Percentiles rank a stretch among this genome's conserved stretches.
These are phyloP conservation scores for Stomorhina lunata DNA, from an alignment of 2,888 invertebrate species.

Conservation along the genomic window DNA sequence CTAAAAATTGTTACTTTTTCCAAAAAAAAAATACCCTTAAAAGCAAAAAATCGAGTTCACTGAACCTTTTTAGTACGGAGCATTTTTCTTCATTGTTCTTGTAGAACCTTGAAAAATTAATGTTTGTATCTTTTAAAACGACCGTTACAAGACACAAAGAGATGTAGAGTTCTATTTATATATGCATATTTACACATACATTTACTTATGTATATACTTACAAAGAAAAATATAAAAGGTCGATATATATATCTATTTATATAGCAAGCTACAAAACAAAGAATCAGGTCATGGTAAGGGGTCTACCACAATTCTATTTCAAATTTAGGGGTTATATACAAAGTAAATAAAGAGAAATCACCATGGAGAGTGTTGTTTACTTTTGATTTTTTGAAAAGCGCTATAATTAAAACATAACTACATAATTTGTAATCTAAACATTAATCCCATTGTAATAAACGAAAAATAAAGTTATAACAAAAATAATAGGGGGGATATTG, in stretches of 20 bases:
- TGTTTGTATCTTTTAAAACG: neutral
- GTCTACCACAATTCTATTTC: neutral
- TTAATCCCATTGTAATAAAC: no score
- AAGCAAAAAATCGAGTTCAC: neutral
- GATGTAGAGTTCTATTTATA: no score
- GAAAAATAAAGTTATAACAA: no score
- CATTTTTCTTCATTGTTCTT: neutral
- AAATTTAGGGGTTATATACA: neutral
- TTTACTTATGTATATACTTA: neutral
- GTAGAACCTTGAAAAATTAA: neutral
- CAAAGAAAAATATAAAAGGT: neutral
- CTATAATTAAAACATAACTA: no score
- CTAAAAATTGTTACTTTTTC: no score
- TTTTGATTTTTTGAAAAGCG: no score
- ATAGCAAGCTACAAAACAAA: neutral
- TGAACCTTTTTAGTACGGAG: neutral
- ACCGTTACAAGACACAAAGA: neutral
- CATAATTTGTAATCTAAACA: no score
- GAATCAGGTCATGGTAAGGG: conserved; percentile 32
- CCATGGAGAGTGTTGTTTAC: no score
- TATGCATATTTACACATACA: neutral
- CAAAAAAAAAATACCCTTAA: neutral
- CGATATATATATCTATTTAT: neutral
- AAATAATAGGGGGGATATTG: no score
- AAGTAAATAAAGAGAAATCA: conserved; percentile 11